These are phyloP conservation scores for Lamellibrachia columna DNA, from an alignment of 2,888 invertebrate genomes.

Conservation along the genomic window DNA sequence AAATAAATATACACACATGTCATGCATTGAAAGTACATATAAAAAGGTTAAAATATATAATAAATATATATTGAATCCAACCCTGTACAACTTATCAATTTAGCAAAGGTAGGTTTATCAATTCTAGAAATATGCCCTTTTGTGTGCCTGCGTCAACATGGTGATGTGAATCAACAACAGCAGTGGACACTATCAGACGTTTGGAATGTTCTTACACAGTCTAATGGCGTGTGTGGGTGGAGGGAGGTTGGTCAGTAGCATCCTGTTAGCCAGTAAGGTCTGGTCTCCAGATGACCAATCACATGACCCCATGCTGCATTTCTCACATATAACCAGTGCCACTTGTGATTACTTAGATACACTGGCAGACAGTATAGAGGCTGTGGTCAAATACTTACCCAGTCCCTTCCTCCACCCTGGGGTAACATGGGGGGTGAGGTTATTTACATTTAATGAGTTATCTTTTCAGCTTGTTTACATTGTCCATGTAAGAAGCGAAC, in stretches of 20 bases:
- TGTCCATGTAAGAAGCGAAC: too few relatives aligned
- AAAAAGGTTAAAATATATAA: too few relatives aligned
- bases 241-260: not conserved
- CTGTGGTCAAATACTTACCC: not conserved
- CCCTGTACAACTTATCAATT: too few relatives aligned
- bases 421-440: too few relatives aligned
- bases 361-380: not conserved
- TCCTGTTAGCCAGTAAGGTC: not conserved
- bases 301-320: not conserved
- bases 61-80: too few relatives aligned
- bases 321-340: not conserved
- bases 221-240: not conserved
- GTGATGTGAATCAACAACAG: not conserved
- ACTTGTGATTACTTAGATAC: not conserved
- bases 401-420: not conserved
- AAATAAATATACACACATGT: too few relatives aligned
- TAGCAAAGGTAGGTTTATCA: not conserved
- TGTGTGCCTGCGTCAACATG: not conserved
- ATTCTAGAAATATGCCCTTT: not conserved
- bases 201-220: not conserved
- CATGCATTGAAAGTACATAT: too few relatives aligned
- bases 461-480: too few relatives aligned
- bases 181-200: not conserved
- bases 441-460: too few relatives aligned
- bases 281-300: slow-evolving; percentile 9